phyloP scores from a whole-genome alignment of 2,888 invertebrate species.

The Trypoxylon attenuatum region DNA sequence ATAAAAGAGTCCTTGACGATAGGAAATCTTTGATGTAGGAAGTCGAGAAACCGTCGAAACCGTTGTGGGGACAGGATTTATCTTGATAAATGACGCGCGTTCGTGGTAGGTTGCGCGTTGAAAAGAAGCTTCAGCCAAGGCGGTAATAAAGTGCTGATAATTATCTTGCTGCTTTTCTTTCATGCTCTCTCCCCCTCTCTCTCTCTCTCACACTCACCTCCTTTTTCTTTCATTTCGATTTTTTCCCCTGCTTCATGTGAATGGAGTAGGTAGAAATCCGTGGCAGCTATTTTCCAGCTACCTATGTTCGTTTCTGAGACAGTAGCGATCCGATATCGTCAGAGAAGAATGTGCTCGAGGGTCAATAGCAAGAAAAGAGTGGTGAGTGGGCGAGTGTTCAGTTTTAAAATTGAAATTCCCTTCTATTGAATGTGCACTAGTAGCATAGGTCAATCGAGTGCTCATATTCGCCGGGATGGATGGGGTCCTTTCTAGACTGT shows the following conservation, averaged over 20 bases:
- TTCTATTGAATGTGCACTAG: neutral
- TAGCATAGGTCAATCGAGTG: constrained; percentile 18
- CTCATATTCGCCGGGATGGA: constrained; percentile 21
- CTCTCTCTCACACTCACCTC: constrained; percentile 4
- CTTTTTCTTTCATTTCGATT: neutral
- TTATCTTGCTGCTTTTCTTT: constrained; percentile 18
- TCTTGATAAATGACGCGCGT: constrained; percentile 23
- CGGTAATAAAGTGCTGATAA: constrained; percentile 19
- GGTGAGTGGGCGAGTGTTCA: neutral
- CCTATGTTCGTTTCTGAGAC: constrained; percentile 4
- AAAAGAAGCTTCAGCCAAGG: constrained; percentile 1
- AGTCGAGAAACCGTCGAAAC: too few relatives aligned
- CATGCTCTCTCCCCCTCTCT: constrained; percentile 1
- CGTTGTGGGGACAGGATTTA: neutral
- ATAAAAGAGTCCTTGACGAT: too few relatives aligned
- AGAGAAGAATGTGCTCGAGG: constrained; percentile 10
- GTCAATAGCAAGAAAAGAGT: neutral
- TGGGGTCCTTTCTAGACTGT: too few relatives aligned
- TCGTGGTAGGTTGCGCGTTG: neutral
- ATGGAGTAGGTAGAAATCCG: constrained; percentile 1
- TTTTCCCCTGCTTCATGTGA: constrained; percentile 6
- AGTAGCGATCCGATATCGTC: neutral
- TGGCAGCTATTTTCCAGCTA: neutral
- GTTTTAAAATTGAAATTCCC: constrained; percentile 37
- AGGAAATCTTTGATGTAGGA: too few relatives aligned